These are phyloP conservation scores for Metellina segmentata DNA, from an alignment of 2,888 invertebrate species.

Conservation along the genomic window DNA sequence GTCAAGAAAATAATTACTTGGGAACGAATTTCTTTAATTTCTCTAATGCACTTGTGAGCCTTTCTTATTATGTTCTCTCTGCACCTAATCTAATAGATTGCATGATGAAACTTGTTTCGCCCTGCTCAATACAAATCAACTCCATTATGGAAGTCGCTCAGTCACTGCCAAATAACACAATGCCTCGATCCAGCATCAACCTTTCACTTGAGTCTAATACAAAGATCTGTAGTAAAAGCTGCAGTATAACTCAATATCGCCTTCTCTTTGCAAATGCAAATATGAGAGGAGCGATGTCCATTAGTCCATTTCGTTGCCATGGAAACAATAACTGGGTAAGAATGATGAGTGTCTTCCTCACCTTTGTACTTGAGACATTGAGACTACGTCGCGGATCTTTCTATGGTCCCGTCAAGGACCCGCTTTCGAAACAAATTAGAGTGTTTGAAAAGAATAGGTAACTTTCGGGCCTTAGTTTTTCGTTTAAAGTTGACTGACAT, in stretches of 20 bases:
- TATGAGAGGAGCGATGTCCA: constrained; percentile 18
- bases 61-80: too few relatives aligned
- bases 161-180: not conserved
- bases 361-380: not conserved
- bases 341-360: constrained; percentile 10
- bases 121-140: not conserved
- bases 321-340: constrained; percentile 21
- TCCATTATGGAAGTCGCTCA: not conserved
- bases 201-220: not conserved
- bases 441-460: not conserved
- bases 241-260: constrained; percentile 26
- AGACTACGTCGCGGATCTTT: not conserved
- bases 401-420: not conserved
- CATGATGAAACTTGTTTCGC: not conserved
- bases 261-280: constrained; percentile 39
- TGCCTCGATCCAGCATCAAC: not conserved
- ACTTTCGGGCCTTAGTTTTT: too few relatives aligned
- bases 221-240: not conserved
- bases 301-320: constrained; percentile 39
- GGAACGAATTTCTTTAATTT: too few relatives aligned
- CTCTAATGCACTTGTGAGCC: too few relatives aligned
- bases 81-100: not conserved
- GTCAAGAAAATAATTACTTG: too few relatives aligned
- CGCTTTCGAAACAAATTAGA: not conserved
- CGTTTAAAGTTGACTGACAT: too few relatives aligned